phyloP scores from a whole-genome alignment of 2,888 invertebrate species.

The Noctuana brunneofusca region DNA sequence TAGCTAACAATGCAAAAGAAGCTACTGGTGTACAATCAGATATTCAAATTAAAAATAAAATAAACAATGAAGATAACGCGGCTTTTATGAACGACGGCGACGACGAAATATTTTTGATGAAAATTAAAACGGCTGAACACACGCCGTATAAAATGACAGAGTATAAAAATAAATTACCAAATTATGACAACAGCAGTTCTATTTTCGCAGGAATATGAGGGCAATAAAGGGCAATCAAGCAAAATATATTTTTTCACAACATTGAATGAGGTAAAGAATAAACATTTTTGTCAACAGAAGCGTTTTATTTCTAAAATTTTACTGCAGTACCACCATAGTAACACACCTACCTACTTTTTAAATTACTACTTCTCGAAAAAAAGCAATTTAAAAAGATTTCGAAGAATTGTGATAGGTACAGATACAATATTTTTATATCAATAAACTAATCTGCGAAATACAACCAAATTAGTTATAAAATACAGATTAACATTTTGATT shows the following conservation, averaged over 20 bases:
- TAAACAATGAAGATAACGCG: conserved; percentile 41
- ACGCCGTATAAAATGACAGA: conserved; percentile 47
- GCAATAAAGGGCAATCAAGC: conserved; percentile 49
- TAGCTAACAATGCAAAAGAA: conserved; percentile 38
- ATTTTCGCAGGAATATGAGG: conserved; percentile 49
- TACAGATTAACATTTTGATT: background rate
- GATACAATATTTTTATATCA: too few species aligned
- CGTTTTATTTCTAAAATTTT: conserved; percentile 10
- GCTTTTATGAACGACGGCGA: conserved; percentile 43
- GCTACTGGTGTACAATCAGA: conserved; percentile 29
- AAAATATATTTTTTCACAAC: background rate
- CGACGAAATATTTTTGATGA: conserved; percentile 46
- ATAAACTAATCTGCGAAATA: too few species aligned
- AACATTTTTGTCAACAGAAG: background rate
- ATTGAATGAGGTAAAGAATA: conserved; percentile 1
- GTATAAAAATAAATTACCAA: conserved; percentile 49
- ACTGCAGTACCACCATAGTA: background rate
- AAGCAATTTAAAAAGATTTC: background rate
- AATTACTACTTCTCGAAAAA: background rate
- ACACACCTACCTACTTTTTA: background rate
- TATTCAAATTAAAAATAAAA: conserved; percentile 37
- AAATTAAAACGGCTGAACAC: conserved; percentile 59
- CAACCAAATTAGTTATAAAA: background rate
- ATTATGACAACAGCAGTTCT: conserved; percentile 48
- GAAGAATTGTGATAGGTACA: too few species aligned